Base-by-base conservation (phyloP, 2,113 vertebrate genomes). In the Apistogramma diplotaenia region DNA sequence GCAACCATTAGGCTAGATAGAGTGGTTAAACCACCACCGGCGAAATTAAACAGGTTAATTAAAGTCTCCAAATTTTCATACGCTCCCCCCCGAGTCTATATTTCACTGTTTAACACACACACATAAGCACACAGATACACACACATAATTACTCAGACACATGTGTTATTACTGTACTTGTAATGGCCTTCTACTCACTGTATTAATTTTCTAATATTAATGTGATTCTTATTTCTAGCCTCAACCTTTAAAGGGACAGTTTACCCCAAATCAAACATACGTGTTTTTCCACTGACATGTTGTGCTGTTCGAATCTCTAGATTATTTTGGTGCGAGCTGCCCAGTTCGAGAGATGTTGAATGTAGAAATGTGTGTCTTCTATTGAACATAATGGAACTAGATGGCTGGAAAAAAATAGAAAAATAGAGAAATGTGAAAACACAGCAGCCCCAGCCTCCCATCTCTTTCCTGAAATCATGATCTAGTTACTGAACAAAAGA, bases 1-100 rank as follows among this genome's bases (percentile, higher is more conserved):
- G 81, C 89, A 74, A 87, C 86, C 49, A 67, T 79, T 84, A 70
- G 85, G 81, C 59, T 77, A 91, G 89, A 94, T 89, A 84, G 89
- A 87, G 87, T 81, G 84, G 84, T 91, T 84, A 87, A 93, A 90
- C 90, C 85, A 90, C 90, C 87, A 76, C 67, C n/a, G 85, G 88
- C 83, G 1, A 89, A 93, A 93, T 93, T 91, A 92, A 92, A 91
- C 87, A 91, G 91, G 91, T 93, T 94, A 94, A 94, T 94, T 93
- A 93, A 93, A 93, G 90, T 93, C 89, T 91, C 72, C 65, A 80
- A 78, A 92, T 90, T 85, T 85, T 74, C 81, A 83, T 81, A 53
- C 79, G 46, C 78, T 83, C 57, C 75, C 61, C 61, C 29, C 76
- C 76, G 58, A 8, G 76, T 87, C 82, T 85, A 27, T 70, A 56